These are phyloP conservation scores for Steinernema scapterisci DNA, from an alignment of 2,888 invertebrate genomes.

Conservation along the genomic window DNA sequence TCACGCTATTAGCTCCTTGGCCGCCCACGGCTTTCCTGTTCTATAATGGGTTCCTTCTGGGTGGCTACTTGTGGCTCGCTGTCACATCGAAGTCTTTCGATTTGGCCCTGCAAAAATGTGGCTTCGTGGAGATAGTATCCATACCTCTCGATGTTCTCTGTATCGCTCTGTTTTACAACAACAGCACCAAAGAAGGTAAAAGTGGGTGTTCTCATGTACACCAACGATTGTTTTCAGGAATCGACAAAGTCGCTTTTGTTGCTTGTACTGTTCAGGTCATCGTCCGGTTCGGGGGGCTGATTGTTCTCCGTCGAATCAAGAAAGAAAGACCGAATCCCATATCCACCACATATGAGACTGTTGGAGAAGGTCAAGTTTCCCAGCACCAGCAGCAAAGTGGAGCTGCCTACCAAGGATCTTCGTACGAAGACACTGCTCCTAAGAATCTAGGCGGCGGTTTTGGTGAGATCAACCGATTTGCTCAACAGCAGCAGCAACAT, in stretches of 20 bases:
- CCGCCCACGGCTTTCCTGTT: slow-evolving; percentile 8
- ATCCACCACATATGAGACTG: slow-evolving; percentile 5
- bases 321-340: slow-evolving; percentile 3
- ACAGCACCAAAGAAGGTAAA: slow-evolving; percentile 22
- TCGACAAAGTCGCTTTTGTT: slow-evolving; percentile 10
- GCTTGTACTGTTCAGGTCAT: not conserved
- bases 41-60: slow-evolving; percentile 8
- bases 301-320: slow-evolving; percentile 13
- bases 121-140: not conserved
- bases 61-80: not conserved
- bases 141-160: slow-evolving; percentile 18
- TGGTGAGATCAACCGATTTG: slow-evolving; percentile 12
- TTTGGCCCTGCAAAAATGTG: slow-evolving; percentile 23
- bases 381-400: not conserved
- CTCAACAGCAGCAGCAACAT: slow-evolving; percentile 7
- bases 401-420: not conserved
- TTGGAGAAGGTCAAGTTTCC: not conserved
- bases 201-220: not conserved
- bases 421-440: slow-evolving; percentile 8
- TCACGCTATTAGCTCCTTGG: slow-evolving; percentile 14
- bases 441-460: slow-evolving; percentile 7
- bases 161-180: slow-evolving; percentile 17
- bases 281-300: slow-evolving; percentile 11
- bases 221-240: not conserved
- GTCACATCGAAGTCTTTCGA: not conserved